These are phyloP conservation scores for Pecten maximus DNA, from an alignment of 2,888 invertebrate species.

Conservation along the genomic window DNA sequence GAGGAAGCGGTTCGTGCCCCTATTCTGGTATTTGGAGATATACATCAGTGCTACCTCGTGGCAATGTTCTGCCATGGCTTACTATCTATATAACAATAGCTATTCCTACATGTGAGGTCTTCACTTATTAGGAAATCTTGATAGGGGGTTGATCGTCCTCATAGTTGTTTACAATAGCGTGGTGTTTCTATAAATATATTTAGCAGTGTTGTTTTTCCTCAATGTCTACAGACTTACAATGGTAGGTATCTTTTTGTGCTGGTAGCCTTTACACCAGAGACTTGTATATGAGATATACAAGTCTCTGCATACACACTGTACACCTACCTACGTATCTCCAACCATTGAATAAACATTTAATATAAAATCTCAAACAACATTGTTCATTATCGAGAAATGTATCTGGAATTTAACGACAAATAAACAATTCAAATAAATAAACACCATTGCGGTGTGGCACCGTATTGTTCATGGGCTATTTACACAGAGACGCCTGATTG, in stretches of 20 bases:
- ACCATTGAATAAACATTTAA: background rate
- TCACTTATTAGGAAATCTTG: too few relatives aligned
- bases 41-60: too few relatives aligned
- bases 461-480: background rate
- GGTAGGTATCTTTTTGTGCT: background rate
- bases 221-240: background rate
- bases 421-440: background rate
- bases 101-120: too few relatives aligned
- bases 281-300: background rate
- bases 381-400: background rate
- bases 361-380: background rate
- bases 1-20: too few relatives aligned
- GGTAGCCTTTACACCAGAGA: background rate
- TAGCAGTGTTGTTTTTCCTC: background rate
- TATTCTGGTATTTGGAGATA: too few relatives aligned
- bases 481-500: background rate
- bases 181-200: background rate
- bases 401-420: slow-evolving; percentile 18
- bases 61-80: too few relatives aligned
- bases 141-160: background rate
- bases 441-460: background rate
- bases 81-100: too few relatives aligned
- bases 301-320: too few relatives aligned
- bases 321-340: background rate
- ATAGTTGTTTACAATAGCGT: background rate